Evolutionary conservation across 2,113 vertebrate species (phyloP), one percentile per base, ranked within the genome.

Genomic region (Clarias gariepinus): DNA sequence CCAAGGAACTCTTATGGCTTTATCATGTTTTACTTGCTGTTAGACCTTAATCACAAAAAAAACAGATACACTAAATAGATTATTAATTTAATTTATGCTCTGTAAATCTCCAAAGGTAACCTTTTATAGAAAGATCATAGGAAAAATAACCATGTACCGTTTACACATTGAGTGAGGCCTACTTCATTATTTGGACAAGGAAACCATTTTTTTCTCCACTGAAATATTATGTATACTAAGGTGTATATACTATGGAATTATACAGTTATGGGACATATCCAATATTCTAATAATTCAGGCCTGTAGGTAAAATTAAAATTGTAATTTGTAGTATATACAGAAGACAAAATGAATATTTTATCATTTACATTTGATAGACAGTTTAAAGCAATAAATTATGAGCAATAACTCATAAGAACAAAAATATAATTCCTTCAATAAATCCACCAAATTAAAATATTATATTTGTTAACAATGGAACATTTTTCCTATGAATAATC

Each of bases 291-390:
- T 53, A n/a, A 28, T n/a, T 36, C 33, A 36, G 16, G 15, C 68
- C 18, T 36, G 16, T 33, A 2, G 1, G 33, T 21, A 74, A 21
- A 15, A 53, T 47, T 25, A 57, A 25, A 10, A 86, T 82, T 93
- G 90, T 91, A 89, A 93, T 5, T 41, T 77, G 15, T 77, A 86
- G 1, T 64, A 30, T 77, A 21, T 61, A 47, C 11, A 25, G 78
- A 76, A 30, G 87, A 91, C 81, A 88, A 90, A 92, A 92, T 86
- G 92, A 92, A 91, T 74, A 89, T 53, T 79, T 83, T 73, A 87
- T 85, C 84, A 33, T 78, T 57, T 28, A 78, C n/a, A 79, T 36
- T 82, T 92, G 63, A 90, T 90, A 89, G 69, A 83, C 23, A 57
- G 78, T 47, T 36, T 36, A 36, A 36, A 36, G 1, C 33, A 36